These are phyloP conservation scores for Apeira syringaria DNA, from an alignment of 2,888 invertebrate genomes.

Conservation along the genomic window DNA sequence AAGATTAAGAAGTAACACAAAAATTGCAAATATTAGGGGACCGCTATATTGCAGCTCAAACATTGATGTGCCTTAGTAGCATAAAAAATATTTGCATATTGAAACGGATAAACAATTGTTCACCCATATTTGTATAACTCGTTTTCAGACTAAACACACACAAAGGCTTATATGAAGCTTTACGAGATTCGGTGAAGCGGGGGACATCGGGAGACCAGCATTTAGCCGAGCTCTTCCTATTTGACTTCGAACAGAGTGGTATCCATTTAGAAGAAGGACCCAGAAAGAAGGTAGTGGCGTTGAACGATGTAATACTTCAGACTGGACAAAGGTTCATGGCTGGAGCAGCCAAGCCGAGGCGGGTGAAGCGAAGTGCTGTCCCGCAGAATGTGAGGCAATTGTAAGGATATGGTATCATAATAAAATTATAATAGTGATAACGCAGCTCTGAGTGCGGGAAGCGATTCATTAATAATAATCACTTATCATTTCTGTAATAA, in stretches of 20 bases:
- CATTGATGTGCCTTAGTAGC: too few relatives aligned
- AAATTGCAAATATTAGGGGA: too few relatives aligned
- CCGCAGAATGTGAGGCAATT: constrained; percentile 88
- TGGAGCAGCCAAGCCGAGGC: constrained; percentile 87
- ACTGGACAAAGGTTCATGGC: constrained; percentile 93
- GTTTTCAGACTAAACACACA: constrained; percentile 93
- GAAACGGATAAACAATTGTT: too few relatives aligned
- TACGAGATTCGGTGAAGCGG: constrained; percentile 87
- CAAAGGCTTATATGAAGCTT: constrained; percentile 89
- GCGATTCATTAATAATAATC: too few relatives aligned
- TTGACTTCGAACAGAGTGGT: constrained; percentile 99
- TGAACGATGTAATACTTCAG: constrained; percentile 94
- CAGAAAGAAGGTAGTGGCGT: constrained; percentile 89
- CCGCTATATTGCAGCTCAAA: too few relatives aligned
- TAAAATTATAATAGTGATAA: too few relatives aligned
- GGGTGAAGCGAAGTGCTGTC: constrained; percentile 86
- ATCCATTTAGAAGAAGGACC: constrained; percentile 94
- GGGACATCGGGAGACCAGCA: constrained; percentile 94
- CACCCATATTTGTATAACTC: too few relatives aligned
- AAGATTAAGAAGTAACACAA: too few relatives aligned
- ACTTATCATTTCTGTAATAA: too few relatives aligned
- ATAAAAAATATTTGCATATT: too few relatives aligned
- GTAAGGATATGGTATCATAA: constrained; percentile 74
- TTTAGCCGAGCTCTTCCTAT: constrained; percentile 94
- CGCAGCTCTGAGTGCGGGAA: too few relatives aligned